These are phyloP conservation scores for Danaus chrysippus DNA, from an alignment of 2,888 invertebrate species.

Conservation along the genomic window DNA sequence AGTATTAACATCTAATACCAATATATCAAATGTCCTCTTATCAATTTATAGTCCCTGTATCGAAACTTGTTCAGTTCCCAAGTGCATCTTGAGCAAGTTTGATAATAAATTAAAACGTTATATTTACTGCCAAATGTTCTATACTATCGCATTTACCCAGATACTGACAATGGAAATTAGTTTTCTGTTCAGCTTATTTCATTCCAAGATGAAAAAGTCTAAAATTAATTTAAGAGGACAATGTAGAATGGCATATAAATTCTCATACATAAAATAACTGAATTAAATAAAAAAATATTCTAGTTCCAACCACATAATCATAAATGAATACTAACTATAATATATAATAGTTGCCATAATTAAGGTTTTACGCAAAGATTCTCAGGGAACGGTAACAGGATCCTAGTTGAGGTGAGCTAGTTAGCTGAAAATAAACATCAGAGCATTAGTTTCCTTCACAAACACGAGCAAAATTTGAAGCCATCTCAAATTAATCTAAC, in stretches of 20 bases:
- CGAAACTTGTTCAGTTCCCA: constrained; percentile 59
- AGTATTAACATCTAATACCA: constrained; percentile 37
- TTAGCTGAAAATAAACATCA: background rate
- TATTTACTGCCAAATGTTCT: constrained; percentile 44
- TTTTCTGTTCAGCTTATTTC: background rate
- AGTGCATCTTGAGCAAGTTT: constrained; percentile 62
- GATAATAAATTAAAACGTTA: constrained; percentile 68
- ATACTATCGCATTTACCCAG: constrained; percentile 7
- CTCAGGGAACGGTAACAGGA: too few relatives aligned
- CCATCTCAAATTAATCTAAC: constrained; percentile 59
- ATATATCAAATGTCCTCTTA: constrained; percentile 47
- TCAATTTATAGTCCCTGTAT: constrained; percentile 74
- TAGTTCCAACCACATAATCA: too few relatives aligned
- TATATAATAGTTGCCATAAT: too few relatives aligned
- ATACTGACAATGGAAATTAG: constrained; percentile 7
- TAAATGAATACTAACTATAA: too few relatives aligned
- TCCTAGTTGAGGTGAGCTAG: background rate
- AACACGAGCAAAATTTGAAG: background rate
- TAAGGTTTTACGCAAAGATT: too few relatives aligned
- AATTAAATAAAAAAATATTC: too few relatives aligned
- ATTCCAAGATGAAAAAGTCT: too few relatives aligned
- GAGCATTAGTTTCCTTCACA: constrained; percentile 4
- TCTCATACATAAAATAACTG: too few relatives aligned
- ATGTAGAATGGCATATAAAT: too few relatives aligned
- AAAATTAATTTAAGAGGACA: too few relatives aligned